phyloP scores from a whole-genome alignment of 2,888 invertebrate genomes.

The Chaitophorus viminalis region DNA sequence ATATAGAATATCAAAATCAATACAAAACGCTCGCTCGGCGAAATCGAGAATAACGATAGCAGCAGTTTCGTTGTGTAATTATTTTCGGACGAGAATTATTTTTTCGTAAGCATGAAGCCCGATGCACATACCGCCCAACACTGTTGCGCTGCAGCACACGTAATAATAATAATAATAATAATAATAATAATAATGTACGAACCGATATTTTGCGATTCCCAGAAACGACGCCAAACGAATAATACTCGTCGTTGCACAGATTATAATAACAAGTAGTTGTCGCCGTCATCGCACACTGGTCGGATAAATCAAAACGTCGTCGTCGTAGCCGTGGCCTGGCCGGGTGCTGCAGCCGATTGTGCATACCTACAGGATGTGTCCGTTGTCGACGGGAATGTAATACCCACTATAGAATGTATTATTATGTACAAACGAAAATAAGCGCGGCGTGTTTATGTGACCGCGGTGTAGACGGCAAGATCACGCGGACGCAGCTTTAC shows the following conservation, averaged over 20 bases:
- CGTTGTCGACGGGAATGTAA: too few species aligned
- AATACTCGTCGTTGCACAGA: neutral
- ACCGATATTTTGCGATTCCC: conserved; percentile 20
- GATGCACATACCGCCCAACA: neutral
- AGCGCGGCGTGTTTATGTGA: too few species aligned
- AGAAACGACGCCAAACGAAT: conserved; percentile 36
- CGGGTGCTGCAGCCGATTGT: neutral
- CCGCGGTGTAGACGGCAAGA: too few species aligned
- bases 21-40: too few species aligned
- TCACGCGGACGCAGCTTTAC: too few species aligned
- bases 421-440: too few species aligned
- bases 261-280: neutral
- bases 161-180: neutral
- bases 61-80: neutral
- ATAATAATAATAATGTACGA: neutral
- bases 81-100: neutral
- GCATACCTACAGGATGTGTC: neutral
- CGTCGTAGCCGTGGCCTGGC: neutral
- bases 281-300: conserved; percentile 16
- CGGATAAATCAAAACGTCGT: conserved; percentile 38
- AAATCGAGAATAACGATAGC: neutral
- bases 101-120: too few species aligned
- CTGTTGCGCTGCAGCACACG: neutral
- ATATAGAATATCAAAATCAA: too few species aligned
- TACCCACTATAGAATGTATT: too few species aligned